Base-by-base conservation (phyloP, 2,113 vertebrate genomes). In the Puffinus mauretanicus region DNA sequence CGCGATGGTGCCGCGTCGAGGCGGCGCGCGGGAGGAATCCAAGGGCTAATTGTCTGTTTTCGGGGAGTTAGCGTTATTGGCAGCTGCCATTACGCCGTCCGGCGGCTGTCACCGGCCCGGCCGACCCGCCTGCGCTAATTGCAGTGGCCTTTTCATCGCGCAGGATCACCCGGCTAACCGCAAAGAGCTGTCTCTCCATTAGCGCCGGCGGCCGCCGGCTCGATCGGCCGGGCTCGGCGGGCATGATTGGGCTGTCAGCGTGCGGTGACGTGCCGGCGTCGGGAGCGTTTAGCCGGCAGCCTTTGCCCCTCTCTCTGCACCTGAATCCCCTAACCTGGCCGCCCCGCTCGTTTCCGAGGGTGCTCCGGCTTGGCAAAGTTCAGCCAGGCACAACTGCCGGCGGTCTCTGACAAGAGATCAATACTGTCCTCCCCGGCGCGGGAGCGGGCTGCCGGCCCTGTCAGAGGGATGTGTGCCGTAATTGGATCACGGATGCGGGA, bases 371-470 rank as follows among this genome's bases (percentile, higher is more conserved):
- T 96, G 97, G 97, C 98, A 98, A 98, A 98, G 99, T 99, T 99
- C 98, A 98, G 96, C 93, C 67, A 95, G 93, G 96, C 98, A 95
- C 98, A 96, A 98, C 98, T 97, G 98, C 98, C 98, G 99, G 98
- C 98, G 98, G 98, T 98, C 98, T 98, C 98, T 99, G 99, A 99
- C 99, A 99, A 99, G 98, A 99, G 99, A 99, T 99, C 99, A 98
- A 99, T 99, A 98, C 96, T 98, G 99, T 99, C 99, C 99, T 99
- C 98, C 98, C 97, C 98, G 98, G 98, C 98, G 98, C 99, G 98
- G 99, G 98, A 99, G 99, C 99, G 98, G 98, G 99, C 99, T 99
- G 99, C 98, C 98, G 99, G 98, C 98, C 98, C 98, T 99, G 99
- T 99, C 99, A 99, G 99, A 99, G 98, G 99, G 98, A 98, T 98